phyloP scores from a whole-genome alignment of 2,113 vertebrate genomes.

The Perccottus glenii region DNA sequence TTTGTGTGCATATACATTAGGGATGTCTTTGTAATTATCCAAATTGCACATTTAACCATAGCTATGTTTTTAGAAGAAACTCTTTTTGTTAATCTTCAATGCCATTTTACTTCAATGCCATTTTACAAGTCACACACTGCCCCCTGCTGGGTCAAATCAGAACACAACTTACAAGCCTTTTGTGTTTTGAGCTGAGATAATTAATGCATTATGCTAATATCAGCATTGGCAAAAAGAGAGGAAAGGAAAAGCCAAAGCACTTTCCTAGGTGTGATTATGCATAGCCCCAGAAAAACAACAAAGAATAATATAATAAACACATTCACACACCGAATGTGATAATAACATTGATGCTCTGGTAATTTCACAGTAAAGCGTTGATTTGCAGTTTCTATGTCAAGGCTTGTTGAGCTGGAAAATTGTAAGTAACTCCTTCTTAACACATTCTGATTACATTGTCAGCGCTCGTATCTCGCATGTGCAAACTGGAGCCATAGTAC shows the following conservation, averaged over 20 bases:
- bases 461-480: background rate
- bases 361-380: constrained; percentile 13
- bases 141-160: constrained; percentile 43
- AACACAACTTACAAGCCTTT: background rate
- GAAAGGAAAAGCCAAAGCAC: constrained; percentile 10
- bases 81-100: too few relatives aligned
- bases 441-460: constrained; percentile 14
- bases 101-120: too few relatives aligned
- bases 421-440: constrained; percentile 3
- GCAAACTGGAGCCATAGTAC: constrained; percentile 25
- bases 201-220: constrained; percentile 2
- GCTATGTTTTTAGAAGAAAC: too few relatives aligned
- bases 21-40: too few relatives aligned
- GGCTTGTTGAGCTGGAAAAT: constrained; percentile 16
- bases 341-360: background rate
- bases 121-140: constrained; percentile 52
- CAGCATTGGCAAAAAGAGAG: constrained; percentile 2
- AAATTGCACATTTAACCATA: too few relatives aligned
- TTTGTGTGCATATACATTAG: too few relatives aligned
- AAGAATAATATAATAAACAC: constrained; percentile 4
- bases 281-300: constrained; percentile 10
- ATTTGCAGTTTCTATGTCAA: constrained; percentile 29
- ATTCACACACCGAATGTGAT: constrained; percentile 3
- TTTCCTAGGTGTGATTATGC: constrained; percentile 13
- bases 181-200: background rate